Base-by-base conservation (phyloP, 2,888 invertebrate genomes). In the Lycocerus yunnanus region DNA sequence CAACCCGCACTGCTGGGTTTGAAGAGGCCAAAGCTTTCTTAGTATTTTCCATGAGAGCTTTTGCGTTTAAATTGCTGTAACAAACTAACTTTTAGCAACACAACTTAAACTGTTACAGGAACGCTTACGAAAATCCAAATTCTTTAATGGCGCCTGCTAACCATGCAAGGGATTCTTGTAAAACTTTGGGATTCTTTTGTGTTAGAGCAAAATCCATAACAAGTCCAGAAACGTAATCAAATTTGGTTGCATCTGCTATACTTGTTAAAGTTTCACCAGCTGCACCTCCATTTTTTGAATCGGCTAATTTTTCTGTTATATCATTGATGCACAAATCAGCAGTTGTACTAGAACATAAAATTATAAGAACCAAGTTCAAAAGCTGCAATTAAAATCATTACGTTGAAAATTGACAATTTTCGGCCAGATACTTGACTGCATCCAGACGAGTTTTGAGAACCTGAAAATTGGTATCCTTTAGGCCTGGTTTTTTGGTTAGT, bases 141-240 rank as follows among this genome's bases (percentile, higher is more conserved):
- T 97, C 97, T 82, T 92, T 91, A 5, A 97, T 90, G 0, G 96
- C 93, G 59, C 87, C 90, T 1, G 92, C 88, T 76, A 96, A 89
- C 97, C 97, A 97, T 73, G 90, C 89, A 70, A 97, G 89, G 72
- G 95, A 90, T 86, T 97, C 97, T 0, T 94, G 92, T 83, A 96
- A 95, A 59, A 96, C 95, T 87, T 97, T 97, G 0, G 97, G 97
- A 84, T 94, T 97, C 87, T 96, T 97, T 86, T 97, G 96, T 10
- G 88, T 88, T 86, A 96, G 95, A 0, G 95, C 94, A 84, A 91
- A 93, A 2, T 91, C 89, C 18, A 96, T 87, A 0, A 94, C 92
- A 84, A 93, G 92, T 27, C 90, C 90, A 1, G 94, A 90, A 0
- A 96, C 91, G 78, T 92, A 91, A 71, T 95, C 94, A 10, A 97